Evolutionary conservation across 37 sponge, comb jelly and placozoan species (phyloP), one percentile per base, ranked within the genome.

Genomic region (Aphrocallistes beatrix): DNA sequence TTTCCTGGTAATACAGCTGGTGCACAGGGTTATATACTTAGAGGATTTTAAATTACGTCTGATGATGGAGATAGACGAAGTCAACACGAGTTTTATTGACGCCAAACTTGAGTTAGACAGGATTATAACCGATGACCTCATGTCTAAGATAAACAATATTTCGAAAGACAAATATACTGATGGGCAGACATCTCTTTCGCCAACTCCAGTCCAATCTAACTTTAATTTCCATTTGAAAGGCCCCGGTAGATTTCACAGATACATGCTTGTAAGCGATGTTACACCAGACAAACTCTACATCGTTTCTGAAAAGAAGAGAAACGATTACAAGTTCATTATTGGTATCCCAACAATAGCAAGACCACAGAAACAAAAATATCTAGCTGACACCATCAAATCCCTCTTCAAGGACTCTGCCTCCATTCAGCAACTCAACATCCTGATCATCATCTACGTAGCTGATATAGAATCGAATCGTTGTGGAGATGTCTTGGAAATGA

Each of bases 361-460:
- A 28, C 8, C 75, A 32, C 75, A 60, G n/a, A 60, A 60, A 19
- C 1, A 60, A 60, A 60, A 60, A 28, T 60, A 60, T 60, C n/a
- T 60, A 13, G 3, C n/a, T 28, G 75, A 60, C 8, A 60, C 75
- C 3, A 3, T 60, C 25, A 28, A 19, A 25, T 60, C 75, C 34
- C 75, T 60, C 21, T 28, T 60, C 32, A 60, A 60, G 3, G 21
- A 60, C n/a, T 28, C 75, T 13, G 21, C 75, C 3, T 25, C 28
- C n/a, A 32, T 60, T 60, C 75, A 28, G n/a, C 1, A 60, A 28
- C 75, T 60, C 8, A 60, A 84, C n/a, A 28, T 84, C 1, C 13
- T 84, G 16, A 81, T 84, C 32, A 42, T 84, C 50, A 49, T 84
- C n/a, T 84, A 60, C n/a, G 51, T 42, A n/a, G 85, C 85, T 50